Conservation (phyloP, 2,113 vertebrate species). For the Opisthocomus hoazin region DNA sequence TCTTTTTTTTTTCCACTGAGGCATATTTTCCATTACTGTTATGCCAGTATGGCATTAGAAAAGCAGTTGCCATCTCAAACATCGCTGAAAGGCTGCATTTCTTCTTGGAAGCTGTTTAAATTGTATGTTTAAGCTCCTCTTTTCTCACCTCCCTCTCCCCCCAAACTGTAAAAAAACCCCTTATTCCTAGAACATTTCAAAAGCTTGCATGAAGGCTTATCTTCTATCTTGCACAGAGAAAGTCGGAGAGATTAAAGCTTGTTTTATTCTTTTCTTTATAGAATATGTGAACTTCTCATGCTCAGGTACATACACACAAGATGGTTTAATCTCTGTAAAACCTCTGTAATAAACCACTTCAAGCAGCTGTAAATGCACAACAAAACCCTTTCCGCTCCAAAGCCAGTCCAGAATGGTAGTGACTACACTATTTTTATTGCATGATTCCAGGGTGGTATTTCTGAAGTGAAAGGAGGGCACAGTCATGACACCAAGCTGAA, state of each 20-base stretch:
- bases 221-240: neutral
- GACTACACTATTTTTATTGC: neutral
- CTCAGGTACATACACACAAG: neutral
- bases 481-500: neutral
- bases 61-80: slow-evolving; percentile 55
- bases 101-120: slow-evolving; percentile 50
- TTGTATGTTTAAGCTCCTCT: slow-evolving; percentile 29
- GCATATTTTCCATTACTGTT: slow-evolving; percentile 62
- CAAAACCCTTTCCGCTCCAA: neutral
- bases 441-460: neutral
- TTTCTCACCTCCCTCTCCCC: neutral
- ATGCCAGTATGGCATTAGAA: slow-evolving; percentile 29
- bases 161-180: neutral
- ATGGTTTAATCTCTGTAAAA: neutral
- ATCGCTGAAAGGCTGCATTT: slow-evolving; percentile 45
- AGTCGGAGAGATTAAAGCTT: neutral
- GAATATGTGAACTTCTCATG: neutral
- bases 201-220: neutral
- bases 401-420: neutral
- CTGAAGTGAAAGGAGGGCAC: neutral
- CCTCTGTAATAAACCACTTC: neutral
- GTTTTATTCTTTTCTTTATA: neutral
- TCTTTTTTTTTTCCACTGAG: slow-evolving; percentile 41
- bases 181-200: neutral
- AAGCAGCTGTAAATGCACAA: neutral